phyloP scores from a whole-genome alignment of 2,113 vertebrate genomes.

The Labeo catla region DNA sequence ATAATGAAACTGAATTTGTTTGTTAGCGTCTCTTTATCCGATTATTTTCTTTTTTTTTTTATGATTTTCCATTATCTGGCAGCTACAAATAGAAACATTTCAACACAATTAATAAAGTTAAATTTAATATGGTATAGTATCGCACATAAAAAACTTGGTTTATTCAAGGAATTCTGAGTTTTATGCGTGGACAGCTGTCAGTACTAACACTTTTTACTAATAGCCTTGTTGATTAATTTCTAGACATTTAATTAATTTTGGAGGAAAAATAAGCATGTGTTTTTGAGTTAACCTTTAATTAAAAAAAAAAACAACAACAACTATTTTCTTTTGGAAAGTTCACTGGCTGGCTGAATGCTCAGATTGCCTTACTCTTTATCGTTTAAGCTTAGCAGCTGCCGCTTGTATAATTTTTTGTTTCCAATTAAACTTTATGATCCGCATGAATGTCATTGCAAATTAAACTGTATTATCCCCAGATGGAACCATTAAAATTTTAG shows the following conservation, averaged over 20 bases:
- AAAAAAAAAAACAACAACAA: neutral
- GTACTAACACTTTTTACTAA: neutral
- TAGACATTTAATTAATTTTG: neutral
- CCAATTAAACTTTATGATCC: neutral
- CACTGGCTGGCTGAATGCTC: neutral
- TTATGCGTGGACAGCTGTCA: neutral
- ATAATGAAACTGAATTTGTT: neutral
- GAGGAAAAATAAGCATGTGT: neutral
- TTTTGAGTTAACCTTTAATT: neutral
- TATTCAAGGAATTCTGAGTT: no score
- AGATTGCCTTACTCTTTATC: neutral
- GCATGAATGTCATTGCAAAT: neutral
- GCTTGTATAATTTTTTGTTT: neutral
- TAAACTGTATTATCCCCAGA: neutral
- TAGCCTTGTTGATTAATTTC: neutral
- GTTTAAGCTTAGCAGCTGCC: neutral
- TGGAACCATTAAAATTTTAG: neutral
- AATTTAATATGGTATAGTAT: neutral
- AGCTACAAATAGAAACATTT: neutral
- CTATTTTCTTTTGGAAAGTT: neutral
- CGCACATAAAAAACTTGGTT: neutral
- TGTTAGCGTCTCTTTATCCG: neutral
- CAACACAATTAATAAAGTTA: neutral
- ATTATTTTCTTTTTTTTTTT: no score
- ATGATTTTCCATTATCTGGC: no score